Percentiles rank a stretch among this genome's conserved stretches.
These are phyloP conservation scores for Thera britannica DNA, from an alignment of 2,888 invertebrate species.

Conservation along the genomic window DNA sequence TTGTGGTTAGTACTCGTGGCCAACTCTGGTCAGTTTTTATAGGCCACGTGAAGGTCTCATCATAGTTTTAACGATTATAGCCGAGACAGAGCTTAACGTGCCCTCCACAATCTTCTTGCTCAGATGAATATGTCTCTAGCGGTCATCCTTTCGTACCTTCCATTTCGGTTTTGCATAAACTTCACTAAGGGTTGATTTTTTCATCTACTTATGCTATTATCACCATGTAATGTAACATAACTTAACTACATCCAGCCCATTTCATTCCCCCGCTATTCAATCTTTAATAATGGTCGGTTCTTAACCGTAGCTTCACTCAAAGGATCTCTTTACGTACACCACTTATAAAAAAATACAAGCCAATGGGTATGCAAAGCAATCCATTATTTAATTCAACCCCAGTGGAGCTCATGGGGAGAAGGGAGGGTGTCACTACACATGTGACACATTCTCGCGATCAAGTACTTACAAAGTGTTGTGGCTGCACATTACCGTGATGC, in stretches of 20 bases:
- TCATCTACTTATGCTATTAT: too few species aligned
- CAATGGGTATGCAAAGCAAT: conserved; percentile 60
- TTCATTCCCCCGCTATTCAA: too few species aligned
- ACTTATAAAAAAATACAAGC: conserved; percentile 39
- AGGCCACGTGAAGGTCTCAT: neutral
- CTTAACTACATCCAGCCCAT: too few species aligned
- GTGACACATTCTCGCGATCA: conserved; percentile 76
- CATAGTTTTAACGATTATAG: neutral
- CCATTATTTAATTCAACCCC: conserved; percentile 68
- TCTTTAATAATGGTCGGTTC: too few species aligned
- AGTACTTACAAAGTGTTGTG: conserved; percentile 68
- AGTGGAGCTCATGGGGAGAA: conserved; percentile 51
- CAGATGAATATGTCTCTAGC: neutral
- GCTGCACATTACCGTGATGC: conserved; percentile 61
- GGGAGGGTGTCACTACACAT: conserved; percentile 61
- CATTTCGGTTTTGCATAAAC: neutral
- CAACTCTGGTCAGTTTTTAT: neutral
- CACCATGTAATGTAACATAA: too few species aligned
- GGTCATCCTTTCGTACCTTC: too few species aligned
- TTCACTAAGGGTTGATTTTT: neutral
- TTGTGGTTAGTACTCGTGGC: neutral
- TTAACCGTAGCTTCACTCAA: too few species aligned
- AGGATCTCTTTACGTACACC: neutral
- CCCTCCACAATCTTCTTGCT: neutral
- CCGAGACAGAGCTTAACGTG: neutral